Conservation (phyloP, 2,113 vertebrate genomes). For the Mastomys coucha region DNA sequence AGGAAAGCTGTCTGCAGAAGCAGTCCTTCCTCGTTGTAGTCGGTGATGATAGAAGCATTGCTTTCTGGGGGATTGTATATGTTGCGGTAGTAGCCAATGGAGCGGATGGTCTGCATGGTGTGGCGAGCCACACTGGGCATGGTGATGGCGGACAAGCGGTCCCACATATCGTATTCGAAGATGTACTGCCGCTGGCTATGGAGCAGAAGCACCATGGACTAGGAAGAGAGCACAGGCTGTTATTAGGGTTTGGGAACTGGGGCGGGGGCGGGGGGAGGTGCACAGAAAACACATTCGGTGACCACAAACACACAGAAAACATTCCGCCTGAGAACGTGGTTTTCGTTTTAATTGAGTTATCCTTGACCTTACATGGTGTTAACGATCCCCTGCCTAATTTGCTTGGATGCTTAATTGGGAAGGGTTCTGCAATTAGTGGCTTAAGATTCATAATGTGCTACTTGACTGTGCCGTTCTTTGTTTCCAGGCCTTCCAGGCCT, state of each 20-base stretch:
- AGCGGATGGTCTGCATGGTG: conserved; percentile 98
- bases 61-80: conserved; percentile 98
- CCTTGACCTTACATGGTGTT: conserved; percentile 89
- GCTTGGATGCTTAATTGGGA: conserved; percentile 88
- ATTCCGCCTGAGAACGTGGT: conserved; percentile 85
- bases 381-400: conserved; percentile 88
- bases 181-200: conserved; percentile 99
- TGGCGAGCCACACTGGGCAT: conserved; percentile 99
- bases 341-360: conserved; percentile 87
- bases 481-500: conserved; percentile 85
- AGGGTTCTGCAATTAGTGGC: conserved; percentile 87
- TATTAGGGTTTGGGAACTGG: conserved; percentile 72
- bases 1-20: conserved; percentile 94
- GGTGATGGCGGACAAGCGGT: conserved; percentile 95
- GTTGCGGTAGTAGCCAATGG: conserved; percentile 98
- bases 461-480: conserved; percentile 84
- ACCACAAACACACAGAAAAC: conserved; percentile 79
- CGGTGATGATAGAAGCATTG: conserved; percentile 96
- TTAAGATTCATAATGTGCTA: conserved; percentile 86
- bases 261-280: not conserved
- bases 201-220: conserved; percentile 99
- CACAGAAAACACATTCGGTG: conserved; percentile 66
- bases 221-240: conserved; percentile 83
- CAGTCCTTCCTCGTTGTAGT: conserved; percentile 98
- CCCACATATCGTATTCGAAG: conserved; percentile 96